Conservation (phyloP, 2,888 invertebrate genomes). For the Polymixis lichenea region DNA sequence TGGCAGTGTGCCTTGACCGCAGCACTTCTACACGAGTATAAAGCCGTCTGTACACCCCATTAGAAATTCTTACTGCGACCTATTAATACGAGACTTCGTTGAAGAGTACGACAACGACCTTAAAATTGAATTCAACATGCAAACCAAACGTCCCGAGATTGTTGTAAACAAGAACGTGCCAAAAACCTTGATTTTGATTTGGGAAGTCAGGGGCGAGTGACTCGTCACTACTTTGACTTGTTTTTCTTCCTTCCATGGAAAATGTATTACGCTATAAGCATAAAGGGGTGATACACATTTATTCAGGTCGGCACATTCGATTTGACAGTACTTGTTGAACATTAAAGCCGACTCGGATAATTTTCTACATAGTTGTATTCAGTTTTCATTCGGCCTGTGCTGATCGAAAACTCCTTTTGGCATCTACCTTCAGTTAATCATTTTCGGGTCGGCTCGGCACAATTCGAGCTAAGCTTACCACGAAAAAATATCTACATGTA, state of each 20-base stretch:
- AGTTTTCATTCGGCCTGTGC: no score
- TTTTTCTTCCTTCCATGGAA: slow-evolving; percentile 15
- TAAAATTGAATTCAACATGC: slow-evolving; percentile 78
- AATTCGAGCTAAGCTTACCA: no score
- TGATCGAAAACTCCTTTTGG: no score
- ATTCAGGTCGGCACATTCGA: background rate
- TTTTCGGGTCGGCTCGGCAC: no score
- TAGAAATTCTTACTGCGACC: slow-evolving; percentile 71
- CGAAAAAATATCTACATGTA: no score
- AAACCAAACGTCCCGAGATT: slow-evolving; percentile 68
- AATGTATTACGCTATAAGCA: slow-evolving; percentile 22
- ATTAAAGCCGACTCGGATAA: background rate
- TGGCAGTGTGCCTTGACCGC: slow-evolving; percentile 1
- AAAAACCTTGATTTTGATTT: slow-evolving; percentile 79
- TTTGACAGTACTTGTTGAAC: background rate
- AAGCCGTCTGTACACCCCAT: slow-evolving; percentile 35
- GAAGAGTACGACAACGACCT: slow-evolving; percentile 77
- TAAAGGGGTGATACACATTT: background rate
- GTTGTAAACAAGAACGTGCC: slow-evolving; percentile 76
- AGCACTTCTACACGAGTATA: slow-evolving; percentile 23
- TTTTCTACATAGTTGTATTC: no score
- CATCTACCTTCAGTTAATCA: no score
- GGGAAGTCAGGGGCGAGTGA: slow-evolving; percentile 72
- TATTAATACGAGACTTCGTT: slow-evolving; percentile 67
- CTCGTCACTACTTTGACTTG: slow-evolving; percentile 36